Base-by-base conservation (phyloP, 2,113 vertebrate genomes). In the Mesembrinibis cayennensis region DNA sequence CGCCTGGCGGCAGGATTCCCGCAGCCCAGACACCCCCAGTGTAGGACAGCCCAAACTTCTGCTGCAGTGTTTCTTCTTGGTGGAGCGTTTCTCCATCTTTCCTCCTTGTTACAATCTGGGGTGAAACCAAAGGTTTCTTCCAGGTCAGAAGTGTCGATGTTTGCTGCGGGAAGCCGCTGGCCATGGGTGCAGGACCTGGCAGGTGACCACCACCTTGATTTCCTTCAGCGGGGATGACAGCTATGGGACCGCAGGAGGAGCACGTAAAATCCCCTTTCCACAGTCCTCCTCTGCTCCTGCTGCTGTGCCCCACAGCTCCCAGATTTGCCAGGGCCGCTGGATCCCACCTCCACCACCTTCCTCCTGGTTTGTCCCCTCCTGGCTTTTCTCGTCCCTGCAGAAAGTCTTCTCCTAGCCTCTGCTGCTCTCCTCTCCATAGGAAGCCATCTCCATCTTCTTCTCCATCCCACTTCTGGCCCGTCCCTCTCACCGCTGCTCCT, bases 231-330 rank as follows among this genome's bases (percentile, higher is more conserved):
- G 47, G 10, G 29, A 19, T 25, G 20, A 34, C 13, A 26, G 53
- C 66, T 40, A 7, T 2, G 20, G 71, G 38, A n/a, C 7, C 0
- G 0, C 40, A 44, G 0, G 2, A 38, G 58, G 47, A 42, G 25
- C 26, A 12, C 30, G 17, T 4, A 0, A 38, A 17, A 50, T 38
- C 47, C 49, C 63, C 20, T 53, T 73, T 19, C 44, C 38, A 10
- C 7, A 5, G 6, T 5, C 11, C 10, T 67, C 16, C 50, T 69
- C 56, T 27, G n/a, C 66, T 71, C 49, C 74, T 69, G 61, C 34
- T 0, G 1, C 58, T 30, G 53, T 4, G 1, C 8, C 55, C 65
- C 73, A 29, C 63, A 52, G 44, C 29, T 42, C 52, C 56, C 56
- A 62, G 7, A 16, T 67, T 40, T 45, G 12, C 55, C 45, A 38